Evolutionary conservation across 2,113 vertebrate species (phyloP).

Genomic region (Apodemus sylvaticus): DNA sequence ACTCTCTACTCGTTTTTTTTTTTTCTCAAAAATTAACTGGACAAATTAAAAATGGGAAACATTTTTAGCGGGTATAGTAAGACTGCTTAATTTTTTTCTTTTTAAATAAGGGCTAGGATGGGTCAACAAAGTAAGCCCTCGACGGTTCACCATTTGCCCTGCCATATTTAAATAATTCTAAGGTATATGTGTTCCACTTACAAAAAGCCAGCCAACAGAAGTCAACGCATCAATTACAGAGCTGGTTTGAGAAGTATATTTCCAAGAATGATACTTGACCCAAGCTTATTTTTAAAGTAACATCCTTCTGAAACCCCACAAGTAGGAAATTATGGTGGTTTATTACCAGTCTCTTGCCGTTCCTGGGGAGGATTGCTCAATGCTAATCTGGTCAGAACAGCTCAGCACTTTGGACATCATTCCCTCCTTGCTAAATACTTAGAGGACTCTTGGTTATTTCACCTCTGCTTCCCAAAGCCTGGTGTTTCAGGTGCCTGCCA

Average conservation of each 20-base stretch:
- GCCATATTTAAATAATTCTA: neutral
- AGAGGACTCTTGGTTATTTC: too few species aligned
- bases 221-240: neutral
- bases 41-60: slow-evolving; percentile 16
- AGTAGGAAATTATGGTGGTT: neutral
- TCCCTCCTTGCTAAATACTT: neutral
- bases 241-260: neutral
- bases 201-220: neutral
- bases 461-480: neutral
- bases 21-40: neutral
- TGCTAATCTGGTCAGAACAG: neutral
- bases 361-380: neutral
- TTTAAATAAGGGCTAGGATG: neutral
- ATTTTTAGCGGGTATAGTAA: neutral
- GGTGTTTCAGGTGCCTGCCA: neutral
- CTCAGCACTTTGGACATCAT: neutral
- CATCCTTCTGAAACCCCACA: neutral
- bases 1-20: neutral
- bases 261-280: neutral
- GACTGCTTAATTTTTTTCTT: neutral
- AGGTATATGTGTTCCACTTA: neutral
- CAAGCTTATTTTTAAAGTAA: slow-evolving; percentile 8
- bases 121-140: neutral
- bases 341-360: neutral
- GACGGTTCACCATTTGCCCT: neutral